Evolutionary conservation across 2,113 vertebrate species (phyloP).

Genomic region (Chionis minor): DNA sequence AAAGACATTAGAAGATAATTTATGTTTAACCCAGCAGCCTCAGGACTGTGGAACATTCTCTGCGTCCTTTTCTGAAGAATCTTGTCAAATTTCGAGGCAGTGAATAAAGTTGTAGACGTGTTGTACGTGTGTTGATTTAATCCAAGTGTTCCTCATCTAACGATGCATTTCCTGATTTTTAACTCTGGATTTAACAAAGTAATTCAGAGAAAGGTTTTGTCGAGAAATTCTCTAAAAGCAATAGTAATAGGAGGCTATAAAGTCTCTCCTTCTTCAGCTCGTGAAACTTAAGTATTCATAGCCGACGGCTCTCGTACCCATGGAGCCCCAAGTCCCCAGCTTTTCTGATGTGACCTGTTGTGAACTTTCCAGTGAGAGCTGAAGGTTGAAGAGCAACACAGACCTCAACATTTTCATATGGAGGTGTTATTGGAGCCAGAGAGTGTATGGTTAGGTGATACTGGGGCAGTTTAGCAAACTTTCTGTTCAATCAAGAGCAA

Average conservation of each 20-base stretch:
- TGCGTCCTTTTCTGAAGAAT: neutral
- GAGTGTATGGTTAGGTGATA: neutral
- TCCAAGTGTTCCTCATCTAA: neutral
- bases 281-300: neutral
- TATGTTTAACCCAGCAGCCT: neutral
- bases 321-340: neutral
- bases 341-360: neutral
- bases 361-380: neutral
- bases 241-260: neutral
- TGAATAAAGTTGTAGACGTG: neutral
- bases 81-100: neutral
- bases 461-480: neutral
- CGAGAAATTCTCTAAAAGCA: neutral
- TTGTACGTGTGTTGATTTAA: neutral
- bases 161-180: neutral
- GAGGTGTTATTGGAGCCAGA: neutral
- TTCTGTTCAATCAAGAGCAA: neutral
- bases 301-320: accelerated
- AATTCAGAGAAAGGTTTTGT: neutral
- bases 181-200: neutral
- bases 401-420: neutral
- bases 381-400: neutral
- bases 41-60: neutral
- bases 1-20: neutral
- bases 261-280: neutral